Base-by-base conservation (phyloP, 2,888 invertebrate genomes). In the Pristionchus exspectatus region DNA sequence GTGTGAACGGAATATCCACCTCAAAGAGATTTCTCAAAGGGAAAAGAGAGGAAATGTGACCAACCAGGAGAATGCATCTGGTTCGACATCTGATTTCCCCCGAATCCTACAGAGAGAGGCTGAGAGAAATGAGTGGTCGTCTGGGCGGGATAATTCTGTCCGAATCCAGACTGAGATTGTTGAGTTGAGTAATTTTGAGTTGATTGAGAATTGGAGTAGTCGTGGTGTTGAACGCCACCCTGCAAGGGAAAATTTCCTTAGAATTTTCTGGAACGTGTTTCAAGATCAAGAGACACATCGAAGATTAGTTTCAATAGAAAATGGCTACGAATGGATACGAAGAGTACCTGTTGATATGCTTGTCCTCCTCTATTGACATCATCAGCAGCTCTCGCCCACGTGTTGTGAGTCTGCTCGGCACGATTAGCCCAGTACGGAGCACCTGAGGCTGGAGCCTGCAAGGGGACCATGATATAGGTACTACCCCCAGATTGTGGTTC, bases 391-490 rank as follows among this genome's bases (percentile, higher is more conserved):
- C 90, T 92, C 90, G 94, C 93, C 94, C 94, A 94, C 90, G 92
- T 91, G 72, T 91, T 92, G 91, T 93, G 94, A 84, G 91, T 92
- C 87, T 91, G 90, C 88, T 92, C 90, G 66, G 93, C 92, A 74
- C 91, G 90, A 84, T 92, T 90, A 56, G 93, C 92, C 94, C 94
- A 94, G 85, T 92, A 90, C 30, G 94, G 94, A 72, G 93, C 93
- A 66, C 90, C 91, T 66, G 88, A 90, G 56, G 91, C 90, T 87
- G 92, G 91, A 88, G 92, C 91, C 93, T 93, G 90, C 16, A 87
- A 33, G 16, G n/a, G 87, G 0, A 38, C 33, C 5, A 50, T n/a
- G 7, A 18, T 77, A 38, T 2, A 56, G 7, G 56, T 18, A 56
- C 21, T 14, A 0, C 18, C 14, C 14, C 38, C 12, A 7, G 38